Conservation (phyloP, 2,888 invertebrate species). For the Heliconius ethilla region DNA sequence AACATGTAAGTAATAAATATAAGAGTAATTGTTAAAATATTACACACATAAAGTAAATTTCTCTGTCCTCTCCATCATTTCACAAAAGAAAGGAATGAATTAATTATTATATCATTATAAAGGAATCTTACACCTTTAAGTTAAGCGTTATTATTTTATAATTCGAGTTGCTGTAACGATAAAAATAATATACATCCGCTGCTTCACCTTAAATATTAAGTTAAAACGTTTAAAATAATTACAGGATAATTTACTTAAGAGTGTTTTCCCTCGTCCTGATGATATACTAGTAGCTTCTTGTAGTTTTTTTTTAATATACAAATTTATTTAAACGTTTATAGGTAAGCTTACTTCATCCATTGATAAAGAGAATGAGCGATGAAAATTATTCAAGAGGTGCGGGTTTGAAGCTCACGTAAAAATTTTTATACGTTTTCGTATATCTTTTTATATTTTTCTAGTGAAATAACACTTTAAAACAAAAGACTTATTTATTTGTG, state of each 20-base stretch:
- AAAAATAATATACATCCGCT: constrained; percentile 67
- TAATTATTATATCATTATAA: constrained; percentile 56
- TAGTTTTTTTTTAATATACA: not conserved
- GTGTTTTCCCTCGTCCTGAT: not conserved
- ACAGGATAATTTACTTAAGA: constrained; percentile 69
- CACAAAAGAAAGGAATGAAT: constrained; percentile 33
- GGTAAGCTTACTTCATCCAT: no score
- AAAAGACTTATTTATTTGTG: not conserved
- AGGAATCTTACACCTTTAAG: constrained; percentile 64
- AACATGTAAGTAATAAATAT: no score
- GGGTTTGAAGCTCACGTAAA: no score
- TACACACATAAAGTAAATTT: not conserved
- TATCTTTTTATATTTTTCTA: not conserved
- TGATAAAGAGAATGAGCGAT: no score
- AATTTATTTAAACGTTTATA: no score
- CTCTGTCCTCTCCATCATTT: not conserved
- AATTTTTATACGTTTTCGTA: not conserved
- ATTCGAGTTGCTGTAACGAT: constrained; percentile 58
- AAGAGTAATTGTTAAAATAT: not conserved
- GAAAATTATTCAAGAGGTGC: no score
- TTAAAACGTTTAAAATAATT: constrained; percentile 80
- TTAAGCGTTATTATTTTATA: constrained; percentile 65
- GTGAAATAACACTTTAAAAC: not conserved
- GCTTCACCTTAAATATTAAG: constrained; percentile 75
- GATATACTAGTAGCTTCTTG: not conserved